Evolutionary conservation across 2,797 vertebrate species (phyloP), one percentile per base, ranked within the genome.

Genomic region (Coregonus suidteri): DNA sequence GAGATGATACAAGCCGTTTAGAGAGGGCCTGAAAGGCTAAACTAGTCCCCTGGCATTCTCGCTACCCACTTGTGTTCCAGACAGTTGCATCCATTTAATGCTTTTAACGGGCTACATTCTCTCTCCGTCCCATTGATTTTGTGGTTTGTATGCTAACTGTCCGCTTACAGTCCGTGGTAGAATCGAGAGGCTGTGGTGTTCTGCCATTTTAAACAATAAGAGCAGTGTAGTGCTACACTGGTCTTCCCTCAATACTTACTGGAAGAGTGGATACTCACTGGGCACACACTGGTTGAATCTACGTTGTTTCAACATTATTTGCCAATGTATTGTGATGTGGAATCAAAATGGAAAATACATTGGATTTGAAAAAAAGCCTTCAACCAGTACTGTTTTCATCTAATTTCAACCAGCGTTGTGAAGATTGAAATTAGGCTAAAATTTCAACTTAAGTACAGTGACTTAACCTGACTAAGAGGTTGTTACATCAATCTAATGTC

Each of bases 21-120:
- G n/a, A 52, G 69, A 25, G 20, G 65, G 25, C 47, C 20, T 47
- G 41, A 70, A 51, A 70, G n/a, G 41, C 41, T 52, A 52, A 25
- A 52, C 69, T 51, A 71, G n/a, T 71, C 69, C 69, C 69, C 20
- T 30, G 37, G 41, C 34, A 52, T 47, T 25, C 35, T 13, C 34
- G 67, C 67, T 37, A 14, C 18, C 5, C 31, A 3, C 66, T 30
- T 2, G 15, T 16, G 47, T 52, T 71, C 41, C 69, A 71, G 41
- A 71, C 69, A 25, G 69, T n/a, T 52, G 69, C 20, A n/a, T 52
- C n/a, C n/a, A n/a, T 20, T 71, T 25, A 71, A 71, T n/a, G 69
- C 68, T 47, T 70, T 70, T 70, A 41, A 51, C 69, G 2, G 2
- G 37, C 41, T 68, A 6, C 31, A 34, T 68, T 68, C 66, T 18